Evolutionary conservation across 2,797 vertebrate genomes (phyloP).

Genomic region (Dicrostonyx torquatus): DNA sequence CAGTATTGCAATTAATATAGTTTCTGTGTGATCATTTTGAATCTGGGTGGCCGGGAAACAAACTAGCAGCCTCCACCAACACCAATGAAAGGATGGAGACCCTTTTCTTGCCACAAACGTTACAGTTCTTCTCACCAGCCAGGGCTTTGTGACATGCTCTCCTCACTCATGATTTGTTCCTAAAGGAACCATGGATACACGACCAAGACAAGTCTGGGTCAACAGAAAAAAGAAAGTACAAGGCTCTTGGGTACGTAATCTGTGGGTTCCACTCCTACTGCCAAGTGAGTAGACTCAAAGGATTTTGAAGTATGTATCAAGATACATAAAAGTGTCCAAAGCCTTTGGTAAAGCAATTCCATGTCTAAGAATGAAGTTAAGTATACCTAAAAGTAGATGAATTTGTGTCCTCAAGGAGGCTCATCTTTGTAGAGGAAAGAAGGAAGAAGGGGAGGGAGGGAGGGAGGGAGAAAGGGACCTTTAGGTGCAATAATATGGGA

Average conservation of each 20-base stretch:
- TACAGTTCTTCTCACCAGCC: neutral
- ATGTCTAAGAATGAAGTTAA: neutral
- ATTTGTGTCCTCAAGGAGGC: neutral
- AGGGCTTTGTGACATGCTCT: neutral
- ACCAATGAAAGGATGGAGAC: neutral
- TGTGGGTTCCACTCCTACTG: neutral
- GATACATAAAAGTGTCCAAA: neutral
- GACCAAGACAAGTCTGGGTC: neutral
- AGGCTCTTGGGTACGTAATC: neutral
- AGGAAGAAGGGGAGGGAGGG: neutral
- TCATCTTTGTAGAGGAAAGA: neutral
- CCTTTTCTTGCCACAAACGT: neutral
- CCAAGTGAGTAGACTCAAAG: neutral
- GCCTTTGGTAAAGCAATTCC: neutral
- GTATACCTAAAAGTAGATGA: neutral
- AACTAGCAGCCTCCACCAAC: too few relatives aligned
- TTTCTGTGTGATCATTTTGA: too few relatives aligned
- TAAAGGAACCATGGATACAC: neutral
- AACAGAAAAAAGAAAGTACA: neutral
- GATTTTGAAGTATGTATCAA: neutral
- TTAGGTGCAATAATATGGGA: neutral
- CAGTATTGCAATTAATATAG: too few relatives aligned
- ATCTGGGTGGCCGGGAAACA: too few relatives aligned
- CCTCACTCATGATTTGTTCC: neutral
- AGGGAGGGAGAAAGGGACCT: neutral